Base-by-base conservation (phyloP, 92 coral and sea anemone genomes). In the Porites cylindrica region DNA sequence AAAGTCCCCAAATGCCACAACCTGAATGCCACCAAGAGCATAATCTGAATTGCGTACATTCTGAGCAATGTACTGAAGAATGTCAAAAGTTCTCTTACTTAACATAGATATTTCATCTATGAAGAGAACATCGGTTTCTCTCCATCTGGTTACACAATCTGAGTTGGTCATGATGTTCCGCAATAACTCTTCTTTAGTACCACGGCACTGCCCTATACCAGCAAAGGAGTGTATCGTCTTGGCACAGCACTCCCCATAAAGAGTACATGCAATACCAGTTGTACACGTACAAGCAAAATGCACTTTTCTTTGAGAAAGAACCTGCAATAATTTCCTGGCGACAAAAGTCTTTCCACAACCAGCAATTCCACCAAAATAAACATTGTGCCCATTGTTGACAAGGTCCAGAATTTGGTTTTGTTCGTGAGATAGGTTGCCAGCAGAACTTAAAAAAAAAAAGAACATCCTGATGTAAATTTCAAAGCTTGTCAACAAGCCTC, bases 1-100 rank as follows among this genome's bases (percentile, higher is more conserved):
- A 50, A 85, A 93, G 60, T 90, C 96, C 61, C 96, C 93, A 79
- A 80, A 74, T n/a, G 79, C 91, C 61, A 93, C 83, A 74, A 93
- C 72, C 60, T 93, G 96, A 8, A 92, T 4, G n/a, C 91, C 88
- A 24, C 96, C 96, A 86, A 93, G 90, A 1, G 65, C 21, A 24
- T 61, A 59, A 21, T 72, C 60, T 1, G 53, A 66, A 1, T 80
- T 73, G 38, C 89, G 63, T 13, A 86, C 26, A 11, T 77, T 77
- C 10, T 80, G 88, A 0, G 89, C 70, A 9, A 90, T 60, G 74
- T 51, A 85, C 10, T 92, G 74, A 12, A 85, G 47, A 14, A 68
- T 54, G 17, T 92, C 82, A 78, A 90, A 92, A 23, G 76, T 87
- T 17, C 79, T 69, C 21, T 81, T 68, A 32, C 89, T 90, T 80